Evolutionary conservation across 2,113 vertebrate genomes (phyloP), one percentile per base, ranked within the genome.

Genomic region (Turdus rufiventris): DNA sequence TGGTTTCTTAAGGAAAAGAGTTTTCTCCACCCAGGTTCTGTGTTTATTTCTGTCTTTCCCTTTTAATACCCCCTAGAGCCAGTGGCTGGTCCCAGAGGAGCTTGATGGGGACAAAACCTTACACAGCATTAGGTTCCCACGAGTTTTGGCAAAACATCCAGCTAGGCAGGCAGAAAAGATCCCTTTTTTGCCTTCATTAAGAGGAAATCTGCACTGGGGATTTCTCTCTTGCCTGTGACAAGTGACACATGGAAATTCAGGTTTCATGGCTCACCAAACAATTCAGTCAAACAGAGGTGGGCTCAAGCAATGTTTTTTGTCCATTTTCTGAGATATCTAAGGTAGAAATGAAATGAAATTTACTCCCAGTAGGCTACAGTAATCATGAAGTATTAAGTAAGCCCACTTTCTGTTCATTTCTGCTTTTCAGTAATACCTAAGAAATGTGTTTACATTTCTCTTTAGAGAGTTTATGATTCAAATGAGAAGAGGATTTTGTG

Each of bases 401-500:
- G 6, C 15, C 61, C 63, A 28, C 61, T 91, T 93, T 81, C 45
- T 71, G 19, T 78, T 87, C 12, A 51, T 48, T 88, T 93, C 51
- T 85, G 3, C 75, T 90, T 89, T 93, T 92, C 68, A 95, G 51
- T 60, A 47, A 83, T 80, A 85, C 43, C 34, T 40, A 48, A 94
- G 85, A 93, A 91, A 95, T 58, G 66, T 80, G 62, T 93, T 94
- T 88, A 43, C 48, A 9, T 92, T 95, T 94, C 76, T 92, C 51
- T 84, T 94, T 31, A 75, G 28, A 0, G 2, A 93, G 84, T 67
- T 87, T 81, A 75, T 85, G 83, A 78, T 92, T 84, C 76, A 75
- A 80, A 89, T 65, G 8, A 23, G 57, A 77, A 71, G 48, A 92
- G 16, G 14, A 21, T 43, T 96, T 91, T 81, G 43, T 36, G 23